Base-by-base conservation (phyloP, 2,888 invertebrate species). In the Sphecodes monilicornis region DNA sequence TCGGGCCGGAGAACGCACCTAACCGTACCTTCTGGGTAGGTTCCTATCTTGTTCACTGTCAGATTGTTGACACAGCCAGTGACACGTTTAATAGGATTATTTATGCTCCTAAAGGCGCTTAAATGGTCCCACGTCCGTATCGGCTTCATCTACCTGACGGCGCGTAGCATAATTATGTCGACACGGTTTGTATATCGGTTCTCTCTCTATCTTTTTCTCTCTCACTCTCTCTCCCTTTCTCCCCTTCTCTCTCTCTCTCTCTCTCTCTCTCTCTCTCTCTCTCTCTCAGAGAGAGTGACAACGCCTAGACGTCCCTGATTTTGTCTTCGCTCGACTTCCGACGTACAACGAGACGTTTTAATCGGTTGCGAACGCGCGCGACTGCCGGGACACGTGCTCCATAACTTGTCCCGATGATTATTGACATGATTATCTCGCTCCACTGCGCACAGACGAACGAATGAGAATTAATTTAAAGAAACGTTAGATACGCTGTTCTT, bases 21-120 rank as follows among this genome's bases (percentile, higher is more conserved):
- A 82, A 57, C 78, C 76, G 79, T 80, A 76, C 82, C 78, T 69
- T 74, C 77, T 32, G 73, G 70, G 71, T 80, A 84, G 78, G 68
- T 80, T 73, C 71, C 80, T 84, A 86, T 91, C 91, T 91, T 90
- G 91, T 93, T 86, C 89, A 86, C 89, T 92, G 93, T 92, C 92
- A 90, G 93, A 93, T 92, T 93, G 93, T 93, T 93, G 93, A 93
- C 92, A 93, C 89, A 90, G 86, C 85, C 91, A 91, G 90, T 91
- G 93, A 94, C 93, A 93, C 92, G 91, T 92, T 93, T 93, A 94
- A 94, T 93, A 91, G 93, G 93, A 93, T 94, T 93, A 94, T 93
- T 93, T 93, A 92, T 93, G 92, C 93, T 89, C 87, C 89, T 86
- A 91, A 91, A 93, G 91, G 91, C 90, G 92, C 91, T 92, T 92